Conservation (phyloP, 2,797 vertebrate species). For the Setipinna tenuifilis region DNA sequence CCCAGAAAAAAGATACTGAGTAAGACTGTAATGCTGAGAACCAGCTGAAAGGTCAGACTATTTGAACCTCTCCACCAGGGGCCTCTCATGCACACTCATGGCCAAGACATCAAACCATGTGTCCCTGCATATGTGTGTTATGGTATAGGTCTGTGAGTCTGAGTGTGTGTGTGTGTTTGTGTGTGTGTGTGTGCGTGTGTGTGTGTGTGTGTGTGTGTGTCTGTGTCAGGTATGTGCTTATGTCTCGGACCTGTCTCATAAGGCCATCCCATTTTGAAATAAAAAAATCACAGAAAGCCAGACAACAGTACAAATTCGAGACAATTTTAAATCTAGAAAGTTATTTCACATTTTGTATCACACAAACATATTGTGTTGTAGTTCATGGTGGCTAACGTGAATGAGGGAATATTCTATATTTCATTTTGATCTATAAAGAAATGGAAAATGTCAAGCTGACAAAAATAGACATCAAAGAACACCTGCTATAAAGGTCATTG, state of each 20-base stretch:
- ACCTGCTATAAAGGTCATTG: background rate
- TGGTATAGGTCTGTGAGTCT: background rate
- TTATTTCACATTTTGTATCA: background rate
- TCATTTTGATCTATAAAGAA: conserved; percentile 10
- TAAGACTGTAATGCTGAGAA: conserved; percentile 52
- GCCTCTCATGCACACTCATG: conserved; percentile 60
- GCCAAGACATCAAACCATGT: conserved; percentile 67
- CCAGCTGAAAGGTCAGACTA: conserved; percentile 70
- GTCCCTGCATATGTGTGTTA: background rate
- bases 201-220: background rate
- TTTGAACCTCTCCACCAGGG: conserved; percentile 68
- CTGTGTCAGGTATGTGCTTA: background rate
- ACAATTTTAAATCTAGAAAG: background rate
- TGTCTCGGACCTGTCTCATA: background rate
- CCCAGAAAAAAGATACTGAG: conserved; percentile 42
- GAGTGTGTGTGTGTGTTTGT: background rate
- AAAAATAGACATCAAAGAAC: conserved; percentile 14
- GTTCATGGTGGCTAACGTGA: background rate
- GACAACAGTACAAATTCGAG: background rate
- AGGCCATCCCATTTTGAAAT: background rate
- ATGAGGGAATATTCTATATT: conserved; percentile 21
- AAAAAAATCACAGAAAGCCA: background rate
- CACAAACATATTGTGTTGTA: background rate
- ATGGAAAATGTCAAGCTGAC: conserved; percentile 14
- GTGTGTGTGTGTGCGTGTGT: background rate